Evolutionary conservation across 2,797 vertebrate species (phyloP), one percentile per base, ranked within the genome.

Genomic region (Myoxocephalus aenaeus): DNA sequence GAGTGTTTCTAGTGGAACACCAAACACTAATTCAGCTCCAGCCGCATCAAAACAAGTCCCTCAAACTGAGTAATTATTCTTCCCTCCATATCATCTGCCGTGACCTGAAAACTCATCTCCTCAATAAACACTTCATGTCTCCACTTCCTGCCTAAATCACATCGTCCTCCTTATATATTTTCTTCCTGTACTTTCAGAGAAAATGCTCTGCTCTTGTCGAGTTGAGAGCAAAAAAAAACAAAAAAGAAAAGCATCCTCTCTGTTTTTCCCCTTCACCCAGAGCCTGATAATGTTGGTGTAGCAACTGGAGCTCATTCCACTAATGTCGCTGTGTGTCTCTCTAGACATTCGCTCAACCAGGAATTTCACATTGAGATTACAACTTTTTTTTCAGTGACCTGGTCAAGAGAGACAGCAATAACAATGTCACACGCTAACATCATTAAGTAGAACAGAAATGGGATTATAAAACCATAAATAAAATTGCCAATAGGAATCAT

Each of bases 91-190:
- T 87, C 86, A 79, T 92, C 83, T 65, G 65, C 85, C 65, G 67
- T 89, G 86, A 90, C 84, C 89, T 84, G 84, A 92, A 90, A 88
- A 91, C 85, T 84, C 84, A 86, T 86, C 85, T 82, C 75, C 53
- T 87, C 86, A 90, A 86, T 85, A 90, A 91, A 89, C 90, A 87
- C 87, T 87, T 82, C 73, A 87, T 72, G 82, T 86, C 81, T 63
- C 68, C 71, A 65, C 74, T 81, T 89, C 75, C 81, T 84, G 65
- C 77, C 73, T 66, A 65, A 84, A 87, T 85, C 86, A 83, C 76
- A 77, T 77, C 77, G 61, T 85, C 64, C 74, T 75, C 73, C 65
- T 2, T 20, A 51, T 65, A 76, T n/a, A 66, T 80, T 87, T 81
- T 61, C 48, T 32, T 57, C 53, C 74, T 69, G 66, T 71, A 53